Conservation (phyloP, 2,888 invertebrate species). For the Hyles lineata region DNA sequence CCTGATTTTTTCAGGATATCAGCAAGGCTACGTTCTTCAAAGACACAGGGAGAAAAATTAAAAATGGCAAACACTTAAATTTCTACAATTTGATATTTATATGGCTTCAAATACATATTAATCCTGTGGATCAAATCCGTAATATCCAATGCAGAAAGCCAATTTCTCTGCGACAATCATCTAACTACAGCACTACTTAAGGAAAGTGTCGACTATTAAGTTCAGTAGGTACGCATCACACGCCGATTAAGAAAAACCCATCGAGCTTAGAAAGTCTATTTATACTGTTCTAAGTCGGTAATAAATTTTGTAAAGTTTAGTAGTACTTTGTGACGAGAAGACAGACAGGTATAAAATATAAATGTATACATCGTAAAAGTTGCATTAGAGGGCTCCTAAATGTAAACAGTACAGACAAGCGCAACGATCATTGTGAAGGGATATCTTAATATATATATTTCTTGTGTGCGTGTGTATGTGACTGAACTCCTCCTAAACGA, state of each 20-base stretch:
- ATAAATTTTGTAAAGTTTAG: slow-evolving; percentile 30
- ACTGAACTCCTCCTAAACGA: too few species aligned
- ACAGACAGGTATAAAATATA: slow-evolving; percentile 56
- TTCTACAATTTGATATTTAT: too few species aligned
- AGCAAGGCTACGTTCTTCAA: too few species aligned
- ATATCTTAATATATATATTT: too few species aligned
- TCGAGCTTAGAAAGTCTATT: slow-evolving; percentile 38
- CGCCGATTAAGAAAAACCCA: background rate
- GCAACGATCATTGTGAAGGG: background rate
- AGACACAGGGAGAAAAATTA: too few species aligned
- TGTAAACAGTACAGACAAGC: slow-evolving; percentile 47
- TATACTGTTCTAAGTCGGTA: slow-evolving; percentile 26
- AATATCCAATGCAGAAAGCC: too few species aligned
- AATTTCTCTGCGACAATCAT: too few species aligned
- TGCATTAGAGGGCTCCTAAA: slow-evolving; percentile 56
- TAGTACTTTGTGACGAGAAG: slow-evolving; percentile 34
- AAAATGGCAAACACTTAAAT: too few species aligned
- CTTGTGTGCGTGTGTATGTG: too few species aligned
- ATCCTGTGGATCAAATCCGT: too few species aligned
- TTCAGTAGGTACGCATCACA: background rate
- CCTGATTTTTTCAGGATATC: too few species aligned
- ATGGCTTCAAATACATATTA: background rate
- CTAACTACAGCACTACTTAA: background rate
- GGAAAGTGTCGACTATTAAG: background rate
- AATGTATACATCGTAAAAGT: slow-evolving; percentile 58